These are phyloP conservation scores for Ferdinandea cuprea DNA, from an alignment of 2,888 invertebrate genomes.

Conservation along the genomic window DNA sequence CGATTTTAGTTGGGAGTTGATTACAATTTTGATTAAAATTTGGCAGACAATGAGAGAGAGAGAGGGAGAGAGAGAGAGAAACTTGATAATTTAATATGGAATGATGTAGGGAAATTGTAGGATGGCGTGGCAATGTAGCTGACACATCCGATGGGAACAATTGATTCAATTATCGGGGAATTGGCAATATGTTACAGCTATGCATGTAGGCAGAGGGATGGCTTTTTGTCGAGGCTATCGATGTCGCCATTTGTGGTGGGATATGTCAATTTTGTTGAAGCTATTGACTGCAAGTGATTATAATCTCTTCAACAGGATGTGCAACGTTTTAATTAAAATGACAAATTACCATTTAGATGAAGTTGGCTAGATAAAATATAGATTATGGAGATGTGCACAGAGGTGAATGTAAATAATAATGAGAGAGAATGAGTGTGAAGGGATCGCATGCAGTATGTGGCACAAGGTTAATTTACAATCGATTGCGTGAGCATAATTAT, in stretches of 20 bases:
- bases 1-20: conserved; percentile 34
- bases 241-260: conserved; percentile 51
- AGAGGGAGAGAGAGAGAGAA: conserved; percentile 12
- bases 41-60: background rate
- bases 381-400: background rate
- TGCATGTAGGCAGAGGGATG: background rate
- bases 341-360: conserved; percentile 57
- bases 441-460: background rate
- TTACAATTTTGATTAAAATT: conserved; percentile 70
- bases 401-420: background rate
- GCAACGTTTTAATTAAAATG: conserved; percentile 66
- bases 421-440: background rate
- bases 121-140: background rate
- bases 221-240: conserved; percentile 41
- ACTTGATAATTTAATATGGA: conserved; percentile 31
- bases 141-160: conserved; percentile 43
- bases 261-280: conserved; percentile 49
- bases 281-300: conserved; percentile 60
- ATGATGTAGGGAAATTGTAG: conserved; percentile 6
- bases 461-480: background rate
- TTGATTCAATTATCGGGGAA: conserved; percentile 61
- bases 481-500: background rate
- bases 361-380: conserved; percentile 13
- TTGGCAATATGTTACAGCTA: conserved; percentile 51
- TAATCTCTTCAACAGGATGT: conserved; percentile 56